phyloP scores from a whole-genome alignment of 2,888 invertebrate species.

The Criorhina ranunculi region DNA sequence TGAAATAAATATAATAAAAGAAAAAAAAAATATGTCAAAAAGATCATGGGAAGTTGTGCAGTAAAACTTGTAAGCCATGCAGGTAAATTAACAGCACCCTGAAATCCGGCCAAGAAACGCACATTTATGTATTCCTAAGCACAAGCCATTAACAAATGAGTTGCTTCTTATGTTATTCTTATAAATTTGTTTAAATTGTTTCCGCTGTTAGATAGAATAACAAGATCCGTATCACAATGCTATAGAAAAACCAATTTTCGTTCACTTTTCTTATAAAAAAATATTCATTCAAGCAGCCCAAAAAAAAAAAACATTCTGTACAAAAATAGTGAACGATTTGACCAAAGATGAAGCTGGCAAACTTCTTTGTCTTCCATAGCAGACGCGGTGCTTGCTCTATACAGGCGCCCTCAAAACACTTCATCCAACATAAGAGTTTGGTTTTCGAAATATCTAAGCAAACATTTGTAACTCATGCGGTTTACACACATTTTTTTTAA shows the following conservation, averaged over 20 bases:
- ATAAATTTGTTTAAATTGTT: constrained; percentile 2
- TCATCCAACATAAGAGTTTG: constrained; percentile 13
- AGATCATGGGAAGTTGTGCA: constrained; percentile 46
- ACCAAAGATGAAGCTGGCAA: constrained; percentile 11
- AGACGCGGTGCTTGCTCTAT: background rate
- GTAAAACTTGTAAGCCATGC: constrained; percentile 53
- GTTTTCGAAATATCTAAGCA: constrained; percentile 13
- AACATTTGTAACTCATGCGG: constrained; percentile 50
- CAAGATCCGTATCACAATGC: background rate
- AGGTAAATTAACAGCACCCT: constrained; percentile 14
- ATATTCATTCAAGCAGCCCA: background rate
- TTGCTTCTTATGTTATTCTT: background rate
- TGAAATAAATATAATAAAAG: background rate
- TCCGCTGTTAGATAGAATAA: constrained; percentile 1
- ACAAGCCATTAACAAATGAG: constrained; percentile 1
- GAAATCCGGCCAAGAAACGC: constrained; percentile 21
- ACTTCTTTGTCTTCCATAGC: background rate
- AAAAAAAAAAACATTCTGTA: background rate
- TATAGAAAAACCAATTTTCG: background rate
- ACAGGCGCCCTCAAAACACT: background rate
- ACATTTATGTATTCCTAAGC: constrained; percentile 4
- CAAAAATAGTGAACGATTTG: background rate
- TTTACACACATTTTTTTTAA: constrained; percentile 19
- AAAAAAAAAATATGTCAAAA: constrained; percentile 4
- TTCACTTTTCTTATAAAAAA: constrained; percentile 8